Base-by-base conservation (phyloP, 2,888 invertebrate species). In the Drosophila buzzatii region DNA sequence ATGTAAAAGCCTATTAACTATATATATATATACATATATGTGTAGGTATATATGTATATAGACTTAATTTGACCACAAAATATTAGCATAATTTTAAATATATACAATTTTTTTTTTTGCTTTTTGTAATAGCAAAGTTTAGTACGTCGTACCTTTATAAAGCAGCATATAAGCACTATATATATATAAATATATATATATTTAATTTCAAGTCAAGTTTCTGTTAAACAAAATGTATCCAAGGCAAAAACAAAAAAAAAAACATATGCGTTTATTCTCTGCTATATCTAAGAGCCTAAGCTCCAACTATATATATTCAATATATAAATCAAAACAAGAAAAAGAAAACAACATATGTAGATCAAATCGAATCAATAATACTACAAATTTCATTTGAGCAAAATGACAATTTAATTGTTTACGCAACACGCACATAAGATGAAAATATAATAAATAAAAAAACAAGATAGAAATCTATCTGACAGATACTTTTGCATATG, bases 401-500 rank as follows among this genome's bases (percentile, higher is more conserved):
- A 64, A 68, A 62, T 35, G 64, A 81, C 84, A 84, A 84, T 84
- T 80, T 60, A 85, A 84, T 84, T 84, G 85, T 84, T 84, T 52
- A 70, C 60, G 73, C 78, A 62, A 81, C 61, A 71, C 71, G 76
- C 67, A 79, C 72, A 81, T 45, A 10, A 44, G n/a, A 27, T 64
- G 31, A 59, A 73, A 47, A 76, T 31, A 27, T 27, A 33, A 33
- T 9, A 33, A 33, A 5, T 41, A 58, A 45, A 16, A 37, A 45
- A 44, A 56, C 20, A 23, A 65, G 45, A 14, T 10, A 49, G 1
- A 39, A 55, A n/a, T 33, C 41, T 45, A 65, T 72, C 53, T 70
- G 23, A 41, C 31, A 42, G 55, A 56, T 71, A 41, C 45, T 37
- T 53, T 37, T 39, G 55, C 44, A 42, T 63, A 20, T 35, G 35